Evolutionary conservation across 2,888 invertebrate species (phyloP).

Genomic region (Campoletis raptor): DNA sequence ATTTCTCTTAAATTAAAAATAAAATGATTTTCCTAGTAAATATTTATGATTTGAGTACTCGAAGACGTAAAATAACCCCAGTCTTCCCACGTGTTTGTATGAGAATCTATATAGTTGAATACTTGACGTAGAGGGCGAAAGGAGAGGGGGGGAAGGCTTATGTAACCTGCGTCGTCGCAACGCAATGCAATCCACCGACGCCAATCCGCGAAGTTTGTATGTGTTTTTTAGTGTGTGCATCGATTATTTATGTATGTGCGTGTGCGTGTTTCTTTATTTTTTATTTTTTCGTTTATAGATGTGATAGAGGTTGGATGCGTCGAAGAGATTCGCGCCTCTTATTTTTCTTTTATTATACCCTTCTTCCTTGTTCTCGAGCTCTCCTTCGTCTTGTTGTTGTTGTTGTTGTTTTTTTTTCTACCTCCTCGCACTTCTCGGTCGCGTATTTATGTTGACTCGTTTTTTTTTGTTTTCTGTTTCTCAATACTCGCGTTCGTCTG

Average conservation of each 20-base stretch:
- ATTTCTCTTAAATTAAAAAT: not conserved
- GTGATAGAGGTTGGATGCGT: constrained; percentile 55
- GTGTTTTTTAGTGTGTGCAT: constrained; percentile 5
- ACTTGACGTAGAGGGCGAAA: constrained; percentile 8
- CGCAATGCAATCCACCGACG: constrained; percentile 61
- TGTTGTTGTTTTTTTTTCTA: constrained; percentile 2
- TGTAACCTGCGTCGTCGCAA: constrained; percentile 61
- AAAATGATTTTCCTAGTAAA: not conserved
- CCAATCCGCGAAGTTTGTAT: constrained; percentile 36
- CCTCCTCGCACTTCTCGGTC: constrained; percentile 12
- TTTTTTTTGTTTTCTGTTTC: constrained; percentile 22
- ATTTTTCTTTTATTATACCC: constrained; percentile 41
- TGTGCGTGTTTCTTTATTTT: constrained; percentile 13
- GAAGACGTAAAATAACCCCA: constrained; percentile 26
- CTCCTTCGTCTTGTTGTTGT: constrained; percentile 4
- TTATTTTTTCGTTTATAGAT: not conserved
- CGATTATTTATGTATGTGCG: constrained; percentile 8
- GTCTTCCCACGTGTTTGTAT: constrained; percentile 2
- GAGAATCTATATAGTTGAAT: constrained; percentile 31
- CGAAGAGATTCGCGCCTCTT: constrained; percentile 57
- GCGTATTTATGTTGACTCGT: constrained; percentile 12
- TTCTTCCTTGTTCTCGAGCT: constrained; percentile 36
- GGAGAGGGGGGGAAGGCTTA: constrained; percentile 22
- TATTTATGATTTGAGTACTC: constrained; percentile 19
- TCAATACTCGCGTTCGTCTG: constrained; percentile 35